Base-by-base conservation (phyloP, 2,113 vertebrate species). In the Archilochus colubris region DNA sequence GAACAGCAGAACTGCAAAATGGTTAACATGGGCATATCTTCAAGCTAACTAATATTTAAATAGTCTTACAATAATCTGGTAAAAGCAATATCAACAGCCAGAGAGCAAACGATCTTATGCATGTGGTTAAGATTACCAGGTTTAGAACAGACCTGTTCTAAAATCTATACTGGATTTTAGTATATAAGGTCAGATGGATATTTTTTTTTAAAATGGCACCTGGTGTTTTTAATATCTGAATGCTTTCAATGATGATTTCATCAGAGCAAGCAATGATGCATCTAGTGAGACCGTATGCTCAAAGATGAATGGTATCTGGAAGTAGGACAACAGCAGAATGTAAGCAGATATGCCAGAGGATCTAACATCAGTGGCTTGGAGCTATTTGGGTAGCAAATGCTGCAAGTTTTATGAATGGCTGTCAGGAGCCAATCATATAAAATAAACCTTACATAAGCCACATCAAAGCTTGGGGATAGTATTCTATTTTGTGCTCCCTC, bases 391-490 rank as follows among this genome's bases (percentile, higher is more conserved):
- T 67, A 89, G 90, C 83, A 95, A 96, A 95, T 87, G 85, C 85
- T 89, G 70, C 90, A 94, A 87, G 81, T 95, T 97, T 96, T 95
- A 95, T 96, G 96, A 96, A 96, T 96, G 94, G 86, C 80, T 95
- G 72, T 94, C 82, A 88, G 82, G 84, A 96, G 58, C 66, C 93
- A 91, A 93, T 86, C 20, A 2, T 80, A 68, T 83, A 72, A 96
- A 96, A 88, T 76, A 90, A 95, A 81, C 54, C 80, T 94, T 96
- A 90, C 66, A 55, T 94, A 96, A 94, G 70, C 69, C 68, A 81
- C 62, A 75, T 10, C 62, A 54, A 67, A 94, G 63, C 63, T 73
- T 85, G 72, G 54, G 55, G 90, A 87, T 14, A 68, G 72, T 33
- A 72, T 88, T 88, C 70, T 77, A 63, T 50, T 85, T 81, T 79